Percentiles rank a stretch among this genome's conserved stretches.
Evolutionary conservation across 2,797 vertebrate genomes (phyloP).

Genomic region (Pterois miles): DNA sequence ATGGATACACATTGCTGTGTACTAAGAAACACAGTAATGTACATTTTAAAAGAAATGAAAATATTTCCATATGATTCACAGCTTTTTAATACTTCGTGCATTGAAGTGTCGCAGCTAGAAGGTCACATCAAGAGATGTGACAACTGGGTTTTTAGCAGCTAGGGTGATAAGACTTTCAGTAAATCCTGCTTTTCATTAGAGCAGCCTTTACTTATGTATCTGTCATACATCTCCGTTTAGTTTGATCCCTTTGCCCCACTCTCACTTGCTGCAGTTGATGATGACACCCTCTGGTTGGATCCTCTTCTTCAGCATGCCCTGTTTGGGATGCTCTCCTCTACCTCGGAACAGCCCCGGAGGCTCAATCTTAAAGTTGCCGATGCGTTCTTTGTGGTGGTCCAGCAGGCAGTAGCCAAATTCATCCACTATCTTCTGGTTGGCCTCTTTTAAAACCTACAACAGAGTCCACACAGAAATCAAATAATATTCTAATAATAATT

Average conservation of each 20-base stretch:
- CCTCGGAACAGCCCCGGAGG: conserved; percentile 80
- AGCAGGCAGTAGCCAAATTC: conserved; percentile 82
- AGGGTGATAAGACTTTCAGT: background rate
- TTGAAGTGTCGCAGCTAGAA: background rate
- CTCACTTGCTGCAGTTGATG: conserved; percentile 80
- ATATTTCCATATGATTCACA: background rate
- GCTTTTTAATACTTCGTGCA: background rate
- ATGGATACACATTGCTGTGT: background rate
- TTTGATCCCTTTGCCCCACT: background rate
- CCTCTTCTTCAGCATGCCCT: conserved; percentile 83
- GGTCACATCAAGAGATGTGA: background rate
- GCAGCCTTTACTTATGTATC: background rate
- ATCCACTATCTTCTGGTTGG: conserved; percentile 79
- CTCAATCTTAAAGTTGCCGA: conserved; percentile 83
- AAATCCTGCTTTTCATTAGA: background rate
- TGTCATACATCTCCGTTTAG: background rate
- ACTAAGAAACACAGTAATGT: background rate
- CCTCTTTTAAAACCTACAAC: conserved; percentile 73
- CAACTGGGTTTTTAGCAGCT: background rate
- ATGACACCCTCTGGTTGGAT: conserved; percentile 81
- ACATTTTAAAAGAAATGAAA: background rate
- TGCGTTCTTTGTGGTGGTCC: conserved; percentile 78
- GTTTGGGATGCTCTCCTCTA: conserved; percentile 81
- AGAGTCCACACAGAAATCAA: background rate
- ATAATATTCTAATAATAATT: background rate